phyloP scores from a whole-genome alignment of 2,797 vertebrate species.

The Lepus oiostolus region DNA sequence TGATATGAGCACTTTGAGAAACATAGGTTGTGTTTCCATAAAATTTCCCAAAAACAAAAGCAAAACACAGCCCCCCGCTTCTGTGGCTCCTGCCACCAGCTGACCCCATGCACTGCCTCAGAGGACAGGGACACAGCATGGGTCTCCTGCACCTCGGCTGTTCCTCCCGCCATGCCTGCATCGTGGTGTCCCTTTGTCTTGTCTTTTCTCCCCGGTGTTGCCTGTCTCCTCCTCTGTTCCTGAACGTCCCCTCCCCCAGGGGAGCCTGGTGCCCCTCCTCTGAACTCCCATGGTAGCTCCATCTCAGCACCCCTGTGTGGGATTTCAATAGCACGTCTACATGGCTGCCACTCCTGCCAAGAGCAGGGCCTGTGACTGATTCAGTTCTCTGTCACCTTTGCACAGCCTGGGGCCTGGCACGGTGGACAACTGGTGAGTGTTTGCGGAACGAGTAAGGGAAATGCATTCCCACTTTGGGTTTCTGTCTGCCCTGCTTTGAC shows the following conservation, averaged over 20 bases:
- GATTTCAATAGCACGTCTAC: not conserved
- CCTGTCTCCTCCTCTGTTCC: not conserved
- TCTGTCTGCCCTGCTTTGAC: not conserved
- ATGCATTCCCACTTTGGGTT: not conserved
- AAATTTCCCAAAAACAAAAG: not conserved
- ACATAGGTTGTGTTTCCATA: not conserved
- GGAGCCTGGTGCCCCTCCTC: not conserved
- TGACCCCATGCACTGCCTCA: no score
- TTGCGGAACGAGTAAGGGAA: not conserved
- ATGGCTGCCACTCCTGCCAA: not conserved
- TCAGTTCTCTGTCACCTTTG: not conserved
- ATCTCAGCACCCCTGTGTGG: not conserved
- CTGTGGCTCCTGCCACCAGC: not conserved
- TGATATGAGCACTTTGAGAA: not conserved
- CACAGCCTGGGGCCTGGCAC: not conserved
- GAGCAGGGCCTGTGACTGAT: not conserved
- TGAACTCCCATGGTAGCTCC: not conserved
- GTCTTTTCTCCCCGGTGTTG: not conserved
- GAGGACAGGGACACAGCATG: not conserved
- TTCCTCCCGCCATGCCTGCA: not conserved
- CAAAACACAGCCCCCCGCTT: not conserved
- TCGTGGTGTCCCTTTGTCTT: not conserved
- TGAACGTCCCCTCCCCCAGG: not conserved
- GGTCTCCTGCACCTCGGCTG: not conserved
- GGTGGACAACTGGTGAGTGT: not conserved